These are phyloP conservation scores for Azorinus chamasolen DNA, from an alignment of 2,888 invertebrate species.

Conservation along the genomic window DNA sequence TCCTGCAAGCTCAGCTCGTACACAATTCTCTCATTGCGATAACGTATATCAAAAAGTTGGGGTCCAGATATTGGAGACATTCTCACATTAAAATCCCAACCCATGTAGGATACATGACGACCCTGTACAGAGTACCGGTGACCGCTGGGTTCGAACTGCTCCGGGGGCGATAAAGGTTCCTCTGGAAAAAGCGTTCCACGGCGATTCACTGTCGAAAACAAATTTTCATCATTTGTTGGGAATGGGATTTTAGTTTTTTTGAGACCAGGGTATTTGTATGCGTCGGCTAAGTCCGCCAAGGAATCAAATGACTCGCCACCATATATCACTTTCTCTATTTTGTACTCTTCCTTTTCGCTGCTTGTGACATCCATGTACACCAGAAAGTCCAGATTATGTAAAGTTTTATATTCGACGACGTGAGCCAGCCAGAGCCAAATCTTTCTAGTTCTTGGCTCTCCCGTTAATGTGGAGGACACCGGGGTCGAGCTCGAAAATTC, in stretches of 20 bases:
- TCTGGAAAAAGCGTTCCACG: constrained; percentile 60
- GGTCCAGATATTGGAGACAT: constrained; percentile 77
- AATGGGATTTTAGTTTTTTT: constrained; percentile 40
- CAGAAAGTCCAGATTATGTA: constrained; percentile 76
- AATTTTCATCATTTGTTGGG: constrained; percentile 27
- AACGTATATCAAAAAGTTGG: constrained; percentile 75
- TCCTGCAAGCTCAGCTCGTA: constrained; percentile 82
- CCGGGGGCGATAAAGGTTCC: constrained; percentile 66
- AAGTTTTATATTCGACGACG: constrained; percentile 67
- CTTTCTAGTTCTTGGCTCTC: constrained; percentile 58
- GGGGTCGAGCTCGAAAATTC: constrained; percentile 65
- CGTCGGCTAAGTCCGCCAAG: constrained; percentile 59
- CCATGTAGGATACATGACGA: constrained; percentile 75
- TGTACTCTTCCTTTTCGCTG: constrained; percentile 60
- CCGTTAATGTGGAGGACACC: constrained; percentile 60
- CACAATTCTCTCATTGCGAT: constrained; percentile 75
- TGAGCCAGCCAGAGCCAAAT: constrained; percentile 72
- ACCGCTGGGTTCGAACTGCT: constrained; percentile 77
- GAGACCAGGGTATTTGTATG: constrained; percentile 54
- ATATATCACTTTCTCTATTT: constrained; percentile 69
- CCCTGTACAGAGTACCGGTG: constrained; percentile 78
- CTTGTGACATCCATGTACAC: constrained; percentile 75
- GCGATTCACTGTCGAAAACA: constrained; percentile 51
- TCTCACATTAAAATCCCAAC: constrained; percentile 80
- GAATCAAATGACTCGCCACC: constrained; percentile 63